Base-by-base conservation (phyloP, 2,888 invertebrate genomes). In the Polyommatus iphigenia region DNA sequence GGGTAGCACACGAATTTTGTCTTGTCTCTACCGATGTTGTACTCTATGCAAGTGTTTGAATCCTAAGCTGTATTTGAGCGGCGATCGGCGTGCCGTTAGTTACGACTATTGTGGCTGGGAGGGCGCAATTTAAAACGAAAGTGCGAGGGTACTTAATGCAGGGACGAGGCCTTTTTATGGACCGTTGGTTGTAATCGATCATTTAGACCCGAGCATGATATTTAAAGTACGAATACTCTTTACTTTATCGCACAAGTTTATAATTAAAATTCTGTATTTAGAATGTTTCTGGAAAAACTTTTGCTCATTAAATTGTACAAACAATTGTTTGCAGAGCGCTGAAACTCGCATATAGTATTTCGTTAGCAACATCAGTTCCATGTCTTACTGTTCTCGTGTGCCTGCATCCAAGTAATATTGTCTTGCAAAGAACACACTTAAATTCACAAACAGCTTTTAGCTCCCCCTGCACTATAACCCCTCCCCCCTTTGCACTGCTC, bases 11-110 rank as follows among this genome's bases (percentile, higher is more conserved):
- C 1, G 20, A 59, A 59, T 59, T 5, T 59, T 59, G 13, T 13
- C 36, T 15, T 41, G 50, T 32, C 76, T 81, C 79, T 81, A 41
- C 59, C 20, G 24, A 29, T 24, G 32, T 20, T 20, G 29, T 79
- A 24, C 76, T 79, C 80, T 80, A 72, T 77, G 10, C 29, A 24
- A 72, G 78, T 77, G 80, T 80, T 78, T 78, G 80, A 82, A 77
- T 80, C 80, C 80, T 81, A 80, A 80, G 81, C 82, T 83, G 80
- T 78, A 81, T 81, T 83, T 81, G 81, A 82, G 82, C 81, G 77
- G 36, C 81, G 83, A 85, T 84, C 87, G 85, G 86, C 86, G 88
- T 85, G 87, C 84, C 87, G 89, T 89, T 89, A 89, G 88, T 88
- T 88, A 89, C 87, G 87, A 86, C 82, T 83, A 85, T 84, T 84